Evolutionary conservation across 1,140 invertebrate species (phyloP), one percentile per base, ranked within the genome.

Genomic region (Leucophenga varia): DNA sequence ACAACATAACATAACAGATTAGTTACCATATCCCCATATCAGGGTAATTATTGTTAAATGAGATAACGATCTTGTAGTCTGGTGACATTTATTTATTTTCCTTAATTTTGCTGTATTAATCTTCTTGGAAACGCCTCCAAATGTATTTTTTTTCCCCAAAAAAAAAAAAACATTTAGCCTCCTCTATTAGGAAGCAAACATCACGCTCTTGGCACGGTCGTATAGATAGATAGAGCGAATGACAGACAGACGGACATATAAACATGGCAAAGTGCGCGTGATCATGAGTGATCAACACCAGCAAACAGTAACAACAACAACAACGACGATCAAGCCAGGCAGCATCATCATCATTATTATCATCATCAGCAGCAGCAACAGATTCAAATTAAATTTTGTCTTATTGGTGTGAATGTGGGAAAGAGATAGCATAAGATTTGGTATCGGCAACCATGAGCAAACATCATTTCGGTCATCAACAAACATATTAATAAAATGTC

Each of bases 71-170:
- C 70, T 71, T 73, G 70, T 73, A 68, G 54, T 55, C 56, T 63
- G 70, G 63, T 73, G 70, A 73, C 70, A 73, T 73, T 73, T 73
- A 73, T 73, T 73, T 73, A 73, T 73, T 73, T 73, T 73, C 64
- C 70, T 73, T 73, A 73, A 73, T 70, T 73, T 73, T 48, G 70
- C 57, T 55, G 70, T 70, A 73, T 73, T 73, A 73, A 73, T 73
- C 70, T 73, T 73, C 69, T 59, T 51, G 63, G 70, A 73, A 73
- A 61, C 55, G 54, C 58, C 57, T 61, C 58, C 52, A 25, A 25
- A 25, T 10, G 22, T 10, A 10, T 10, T 25, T 25, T 10, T 25
- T 25, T 10, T 6, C 22, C n/a, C n/a, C n/a, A n/a, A n/a, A n/a
- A n/a, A n/a, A n/a, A n/a, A n/a, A n/a, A n/a, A n/a, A n/a, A n/a